Evolutionary conservation across 2,888 invertebrate species (phyloP).

Genomic region (Epirrita christyi): DNA sequence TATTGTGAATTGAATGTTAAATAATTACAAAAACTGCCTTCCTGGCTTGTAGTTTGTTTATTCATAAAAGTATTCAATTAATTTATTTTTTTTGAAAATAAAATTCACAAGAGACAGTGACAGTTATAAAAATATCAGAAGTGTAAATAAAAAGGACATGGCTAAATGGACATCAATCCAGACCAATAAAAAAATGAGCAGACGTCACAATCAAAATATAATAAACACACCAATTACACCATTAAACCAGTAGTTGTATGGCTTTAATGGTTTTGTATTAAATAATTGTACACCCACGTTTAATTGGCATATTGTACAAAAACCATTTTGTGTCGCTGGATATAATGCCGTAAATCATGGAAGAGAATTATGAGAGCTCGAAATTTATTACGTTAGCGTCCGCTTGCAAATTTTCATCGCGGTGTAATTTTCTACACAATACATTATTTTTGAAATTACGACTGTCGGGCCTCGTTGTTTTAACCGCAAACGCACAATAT

Average conservation of each 20-base stretch:
- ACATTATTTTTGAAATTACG: conserved; percentile 57
- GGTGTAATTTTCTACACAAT: conserved; percentile 66
- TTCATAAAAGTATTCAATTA: too few species aligned
- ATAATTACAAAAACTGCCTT: too few species aligned
- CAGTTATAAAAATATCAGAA: too few species aligned
- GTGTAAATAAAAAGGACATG: too few species aligned
- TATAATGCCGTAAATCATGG: conserved; percentile 72
- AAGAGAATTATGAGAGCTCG: conserved; percentile 73
- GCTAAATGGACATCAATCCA: too few species aligned
- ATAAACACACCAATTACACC: conserved; percentile 12
- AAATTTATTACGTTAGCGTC: conserved; percentile 76
- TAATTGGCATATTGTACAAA: conserved; percentile 68
- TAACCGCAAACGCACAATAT: conserved; percentile 6
- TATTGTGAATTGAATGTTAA: too few species aligned
- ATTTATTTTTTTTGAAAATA: too few species aligned
- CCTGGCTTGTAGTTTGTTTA: too few species aligned
- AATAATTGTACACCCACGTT: conserved; percentile 46
- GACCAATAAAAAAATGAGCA: too few species aligned
- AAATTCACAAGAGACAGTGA: too few species aligned
- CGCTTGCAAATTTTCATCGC: conserved; percentile 76
- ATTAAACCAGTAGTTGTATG: neutral
- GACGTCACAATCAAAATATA: conserved; percentile 3
- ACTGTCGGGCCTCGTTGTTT: conserved; percentile 17
- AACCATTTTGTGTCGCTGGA: conserved; percentile 58
- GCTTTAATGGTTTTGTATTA: conserved; percentile 36